Evolutionary conservation across 2,113 vertebrate genomes (phyloP), one percentile per base, ranked within the genome.

Genomic region (Carassius gibelio): DNA sequence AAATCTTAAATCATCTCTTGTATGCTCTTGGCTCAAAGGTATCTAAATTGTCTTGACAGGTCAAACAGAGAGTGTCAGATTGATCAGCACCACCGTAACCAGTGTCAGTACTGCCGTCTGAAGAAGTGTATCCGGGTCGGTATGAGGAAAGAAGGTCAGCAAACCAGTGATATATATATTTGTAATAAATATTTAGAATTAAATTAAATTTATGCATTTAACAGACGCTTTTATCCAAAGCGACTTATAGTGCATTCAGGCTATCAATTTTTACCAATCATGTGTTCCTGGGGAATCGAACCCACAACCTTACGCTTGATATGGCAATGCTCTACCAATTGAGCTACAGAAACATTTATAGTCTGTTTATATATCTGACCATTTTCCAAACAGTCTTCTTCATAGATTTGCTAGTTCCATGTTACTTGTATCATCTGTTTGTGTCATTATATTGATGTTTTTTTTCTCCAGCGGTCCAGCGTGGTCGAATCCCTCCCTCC

Each of bases 91-190:
- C 98, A 99, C 90, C 96, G 98, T 13, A 99, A 99, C 93, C 98
- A 99, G 94, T 99, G 98, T 93, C 98, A 99, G 85, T 99, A 96
- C 93, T 99, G 98, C 85, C 96, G 98, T n/a, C 95, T 99, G 79
- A 98, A 99, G 94, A 99, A 99, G 92, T 99, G 98, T 80, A 97
- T 99, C 94, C 95, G 96, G 0, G 98, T 99, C 34, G 98, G 98
- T 26, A 99, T 99, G 98, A 95, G 98, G 88, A 98, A 98, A 94
- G 98, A 99, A 96, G 97, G 97, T 99, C 96, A 90, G 30, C 81
- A 36, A 74, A 59, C 3, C 57, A 59, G 10, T 57, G 50, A 52
- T 4, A 42, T 30, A 26, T 64, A 11, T 15, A 71, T 71, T 19
- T 71, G 66, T 71, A 69, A 69, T 9, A 38, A 36, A 69, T 59